phyloP scores from a whole-genome alignment of 2,113 vertebrate genomes.

The rat (Rattus norvegicus) region DNA sequence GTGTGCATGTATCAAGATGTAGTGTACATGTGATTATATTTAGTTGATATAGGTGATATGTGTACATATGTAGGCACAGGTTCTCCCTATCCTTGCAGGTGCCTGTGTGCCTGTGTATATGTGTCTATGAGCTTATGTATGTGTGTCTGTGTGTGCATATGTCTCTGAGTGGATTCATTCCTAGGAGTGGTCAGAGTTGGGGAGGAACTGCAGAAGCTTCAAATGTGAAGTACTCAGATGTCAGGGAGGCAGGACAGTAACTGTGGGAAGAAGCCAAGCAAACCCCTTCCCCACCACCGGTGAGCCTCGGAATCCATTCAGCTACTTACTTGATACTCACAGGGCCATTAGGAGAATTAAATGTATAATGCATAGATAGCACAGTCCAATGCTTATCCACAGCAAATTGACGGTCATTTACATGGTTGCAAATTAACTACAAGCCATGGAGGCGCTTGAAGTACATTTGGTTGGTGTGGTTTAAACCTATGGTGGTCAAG shows the following conservation, averaged over 20 bases:
- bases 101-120: background rate
- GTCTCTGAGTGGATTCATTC: background rate
- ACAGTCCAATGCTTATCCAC: background rate
- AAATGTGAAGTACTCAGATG: background rate
- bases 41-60: background rate
- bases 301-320: background rate
- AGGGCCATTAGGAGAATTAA: background rate
- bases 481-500: background rate
- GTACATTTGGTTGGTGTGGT: background rate
- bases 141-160: background rate
- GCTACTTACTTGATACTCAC: background rate
- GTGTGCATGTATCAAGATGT: rapidly evolving
- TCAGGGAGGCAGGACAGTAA: background rate
- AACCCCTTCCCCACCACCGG: background rate
- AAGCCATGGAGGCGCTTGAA: background rate
- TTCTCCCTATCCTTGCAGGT: background rate
- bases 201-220: background rate
- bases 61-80: background rate
- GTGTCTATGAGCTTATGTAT: background rate
- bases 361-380: background rate
- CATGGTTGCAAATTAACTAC: background rate
- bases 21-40: background rate
- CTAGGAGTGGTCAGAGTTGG: background rate
- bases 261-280: background rate
- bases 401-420: background rate